Conservation (phyloP, 2,888 invertebrate genomes). For the Syrphus vitripennis region DNA sequence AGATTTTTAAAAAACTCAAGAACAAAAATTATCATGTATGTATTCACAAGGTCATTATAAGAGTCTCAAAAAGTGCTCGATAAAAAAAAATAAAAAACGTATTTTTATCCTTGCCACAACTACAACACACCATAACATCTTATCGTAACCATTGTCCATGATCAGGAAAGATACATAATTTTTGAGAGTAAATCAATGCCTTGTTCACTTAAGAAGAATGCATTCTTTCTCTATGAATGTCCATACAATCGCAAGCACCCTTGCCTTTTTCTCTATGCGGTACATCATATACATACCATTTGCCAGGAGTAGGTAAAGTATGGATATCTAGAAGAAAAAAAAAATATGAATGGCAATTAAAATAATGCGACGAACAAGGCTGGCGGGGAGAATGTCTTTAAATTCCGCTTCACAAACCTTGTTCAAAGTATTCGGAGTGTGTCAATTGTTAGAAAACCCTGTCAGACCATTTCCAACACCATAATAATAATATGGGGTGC, state of each 20-base stretch:
- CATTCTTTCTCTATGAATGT: slow-evolving; percentile 22
- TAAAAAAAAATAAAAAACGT: slow-evolving; percentile 1
- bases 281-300: background rate
- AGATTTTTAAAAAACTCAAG: background rate
- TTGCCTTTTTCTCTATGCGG: no score
- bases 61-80: slow-evolving; percentile 26
- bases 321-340: no score
- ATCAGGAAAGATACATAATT: slow-evolving; percentile 4
- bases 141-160: slow-evolving; percentile 12
- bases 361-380: slow-evolving; percentile 58
- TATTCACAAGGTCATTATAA: slow-evolving; percentile 33
- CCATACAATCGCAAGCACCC: background rate
- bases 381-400: slow-evolving; percentile 31
- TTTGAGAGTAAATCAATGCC: slow-evolving; percentile 56
- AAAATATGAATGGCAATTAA: slow-evolving; percentile 55
- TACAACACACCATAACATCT: background rate
- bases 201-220: slow-evolving; percentile 42
- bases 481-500: slow-evolving; percentile 42
- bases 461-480: slow-evolving; percentile 2
- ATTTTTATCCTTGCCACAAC: slow-evolving; percentile 22
- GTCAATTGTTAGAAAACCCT: slow-evolving; percentile 30
- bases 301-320: background rate
- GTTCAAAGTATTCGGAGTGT: slow-evolving; percentile 54
- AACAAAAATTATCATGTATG: background rate
- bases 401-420: slow-evolving; percentile 35